Evolutionary conservation across 2,797 vertebrate species (phyloP).

Genomic region (Eidolon dupreanum): DNA sequence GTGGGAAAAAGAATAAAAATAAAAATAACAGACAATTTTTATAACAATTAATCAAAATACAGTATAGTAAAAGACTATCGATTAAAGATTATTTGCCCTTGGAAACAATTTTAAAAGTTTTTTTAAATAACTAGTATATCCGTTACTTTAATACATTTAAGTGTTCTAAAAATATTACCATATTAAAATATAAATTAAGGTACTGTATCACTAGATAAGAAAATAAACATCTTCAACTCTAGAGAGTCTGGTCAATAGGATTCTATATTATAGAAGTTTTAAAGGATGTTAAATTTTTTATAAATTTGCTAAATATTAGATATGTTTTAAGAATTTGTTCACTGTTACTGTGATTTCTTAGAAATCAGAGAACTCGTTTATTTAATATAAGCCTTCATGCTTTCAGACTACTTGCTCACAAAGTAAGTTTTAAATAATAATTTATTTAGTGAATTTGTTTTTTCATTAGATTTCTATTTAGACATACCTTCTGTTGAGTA

Average conservation of each 20-base stretch:
- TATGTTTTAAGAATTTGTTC: not conserved
- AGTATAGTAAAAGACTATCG: not conserved
- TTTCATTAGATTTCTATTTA: not conserved
- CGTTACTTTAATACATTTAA: not conserved
- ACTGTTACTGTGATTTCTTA: not conserved
- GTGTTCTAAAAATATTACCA: not conserved
- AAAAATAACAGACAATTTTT: not conserved
- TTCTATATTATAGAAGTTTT: not conserved
- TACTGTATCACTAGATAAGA: not conserved
- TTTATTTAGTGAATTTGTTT: not conserved
- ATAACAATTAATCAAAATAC: not conserved
- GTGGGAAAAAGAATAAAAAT: not conserved
- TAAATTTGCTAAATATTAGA: not conserved
- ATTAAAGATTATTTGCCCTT: not conserved
- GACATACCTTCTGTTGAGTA: not conserved
- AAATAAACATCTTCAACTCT: not conserved
- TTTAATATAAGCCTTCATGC: not conserved
- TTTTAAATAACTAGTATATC: not conserved
- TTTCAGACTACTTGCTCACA: not conserved
- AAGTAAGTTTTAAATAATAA: not conserved
- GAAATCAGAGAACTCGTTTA: not conserved
- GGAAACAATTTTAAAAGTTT: not conserved
- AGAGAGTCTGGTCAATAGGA: not conserved
- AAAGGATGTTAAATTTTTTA: not conserved
- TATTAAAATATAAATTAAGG: not conserved